phyloP scores from a whole-genome alignment of 2,888 invertebrate species.

The Flexamia atlantica region DNA sequence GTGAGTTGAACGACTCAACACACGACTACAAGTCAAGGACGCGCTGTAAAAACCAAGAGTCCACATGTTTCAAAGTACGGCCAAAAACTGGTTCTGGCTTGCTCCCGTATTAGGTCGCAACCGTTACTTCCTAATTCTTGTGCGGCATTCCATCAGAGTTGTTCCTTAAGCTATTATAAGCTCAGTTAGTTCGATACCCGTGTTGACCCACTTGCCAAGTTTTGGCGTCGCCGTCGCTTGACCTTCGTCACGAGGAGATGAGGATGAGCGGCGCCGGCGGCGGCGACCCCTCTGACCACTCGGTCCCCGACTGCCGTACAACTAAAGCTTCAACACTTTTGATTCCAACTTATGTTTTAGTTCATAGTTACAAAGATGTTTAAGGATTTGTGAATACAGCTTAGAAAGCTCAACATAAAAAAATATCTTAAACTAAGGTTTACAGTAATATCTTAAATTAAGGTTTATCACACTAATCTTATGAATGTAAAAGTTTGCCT shows the following conservation, averaged over 20 bases:
- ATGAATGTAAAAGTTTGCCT: too few relatives aligned
- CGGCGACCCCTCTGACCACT: too few relatives aligned
- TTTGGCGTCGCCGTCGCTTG: background rate
- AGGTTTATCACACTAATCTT: too few relatives aligned
- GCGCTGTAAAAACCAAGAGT: slow-evolving; percentile 46
- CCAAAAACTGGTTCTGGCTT: slow-evolving; percentile 55
- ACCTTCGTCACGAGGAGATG: slow-evolving; percentile 6
- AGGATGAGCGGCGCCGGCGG: background rate
- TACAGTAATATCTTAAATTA: too few relatives aligned
- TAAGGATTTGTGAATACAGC: too few relatives aligned
- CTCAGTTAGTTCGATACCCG: slow-evolving; percentile 33
- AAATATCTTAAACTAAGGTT: too few relatives aligned
- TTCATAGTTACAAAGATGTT: too few relatives aligned
- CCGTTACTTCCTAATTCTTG: slow-evolving; percentile 57
- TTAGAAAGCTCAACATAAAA: too few relatives aligned
- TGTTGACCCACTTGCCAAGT: slow-evolving; percentile 19
- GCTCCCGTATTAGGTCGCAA: slow-evolving; percentile 35
- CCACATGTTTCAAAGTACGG: slow-evolving; percentile 54
- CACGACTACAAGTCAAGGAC: slow-evolving; percentile 43
- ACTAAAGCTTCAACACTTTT: too few relatives aligned
- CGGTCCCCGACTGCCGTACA: too few relatives aligned
- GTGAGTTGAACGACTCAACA: slow-evolving; percentile 45
- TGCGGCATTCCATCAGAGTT: slow-evolving; percentile 44
- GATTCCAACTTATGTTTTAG: too few relatives aligned
- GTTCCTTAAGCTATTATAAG: slow-evolving; percentile 18